Evolutionary conservation across 1,140 invertebrate species (phyloP).

Genomic region (Daktulosphaira vitifoliae): DNA sequence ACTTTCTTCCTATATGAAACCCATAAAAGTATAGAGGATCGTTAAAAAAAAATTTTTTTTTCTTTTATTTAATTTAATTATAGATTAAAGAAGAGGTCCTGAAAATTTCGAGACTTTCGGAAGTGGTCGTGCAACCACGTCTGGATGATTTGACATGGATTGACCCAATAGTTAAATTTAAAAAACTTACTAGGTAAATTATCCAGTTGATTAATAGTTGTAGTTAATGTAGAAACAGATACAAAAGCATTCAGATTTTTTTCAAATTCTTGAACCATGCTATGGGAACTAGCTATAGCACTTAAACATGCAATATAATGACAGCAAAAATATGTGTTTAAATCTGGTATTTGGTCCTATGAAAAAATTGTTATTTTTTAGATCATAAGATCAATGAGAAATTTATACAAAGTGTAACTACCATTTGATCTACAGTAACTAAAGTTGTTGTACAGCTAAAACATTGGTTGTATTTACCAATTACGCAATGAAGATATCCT

Average conservation of each 20-base stretch:
- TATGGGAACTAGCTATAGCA: conserved; percentile 66
- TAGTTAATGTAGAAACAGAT: neutral
- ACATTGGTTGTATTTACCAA: conserved; percentile 35
- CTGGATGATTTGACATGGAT: too few relatives aligned
- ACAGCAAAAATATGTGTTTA: conserved; percentile 46
- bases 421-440: conserved; percentile 28
- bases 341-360: conserved; percentile 35
- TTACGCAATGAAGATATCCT: conserved; percentile 57
- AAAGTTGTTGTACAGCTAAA: conserved; percentile 21
- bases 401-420: neutral
- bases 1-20: too few relatives aligned
- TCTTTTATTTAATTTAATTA: too few relatives aligned
- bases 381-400: conserved; percentile 32
- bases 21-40: too few relatives aligned
- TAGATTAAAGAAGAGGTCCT: too few relatives aligned
- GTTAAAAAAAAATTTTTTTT: too few relatives aligned
- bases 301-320: conserved; percentile 68
- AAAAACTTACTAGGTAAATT: conserved; percentile 14
- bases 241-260: conserved; percentile 23
- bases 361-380: conserved; percentile 24
- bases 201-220: conserved; percentile 8
- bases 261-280: conserved; percentile 59
- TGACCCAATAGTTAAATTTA: too few relatives aligned
- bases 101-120: too few relatives aligned
- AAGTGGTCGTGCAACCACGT: too few relatives aligned